phyloP scores from a whole-genome alignment of 2,888 invertebrate species.

The Stictocephala bisonia region DNA sequence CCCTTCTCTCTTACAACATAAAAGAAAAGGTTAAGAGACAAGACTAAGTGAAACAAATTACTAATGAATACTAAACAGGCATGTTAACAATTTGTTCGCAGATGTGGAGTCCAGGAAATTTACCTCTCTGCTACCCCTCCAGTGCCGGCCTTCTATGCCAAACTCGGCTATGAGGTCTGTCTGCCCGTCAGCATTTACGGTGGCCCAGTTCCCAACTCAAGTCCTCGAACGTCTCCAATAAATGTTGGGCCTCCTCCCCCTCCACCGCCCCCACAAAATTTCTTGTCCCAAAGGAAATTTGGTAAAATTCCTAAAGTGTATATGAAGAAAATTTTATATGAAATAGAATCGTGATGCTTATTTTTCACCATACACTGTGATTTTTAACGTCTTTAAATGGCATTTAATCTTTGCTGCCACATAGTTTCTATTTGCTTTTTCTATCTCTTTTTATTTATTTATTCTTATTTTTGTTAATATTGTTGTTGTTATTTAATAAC shows the following conservation, averaged over 20 bases:
- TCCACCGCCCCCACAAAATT: not conserved
- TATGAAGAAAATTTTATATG: slow-evolving; percentile 22
- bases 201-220: not conserved
- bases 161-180: slow-evolving; percentile 61
- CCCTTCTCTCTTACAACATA: too few species aligned
- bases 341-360: not conserved
- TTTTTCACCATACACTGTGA: too few species aligned
- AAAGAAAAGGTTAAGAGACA: too few species aligned
- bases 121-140: slow-evolving; percentile 62
- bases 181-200: slow-evolving; percentile 53
- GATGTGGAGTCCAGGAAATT: slow-evolving; percentile 58
- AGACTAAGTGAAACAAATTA: too few species aligned
- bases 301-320: slow-evolving; percentile 8
- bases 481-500: too few species aligned
- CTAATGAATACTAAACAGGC: too few species aligned
- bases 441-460: too few species aligned
- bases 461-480: too few species aligned
- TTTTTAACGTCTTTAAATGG: too few species aligned
- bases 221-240: not conserved
- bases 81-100: too few species aligned
- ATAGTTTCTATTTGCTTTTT: too few species aligned
- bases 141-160: slow-evolving; percentile 61
- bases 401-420: too few species aligned
- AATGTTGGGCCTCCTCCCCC: not conserved
- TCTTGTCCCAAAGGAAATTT: not conserved